A percentile compares a stretch with the other conserved stretches of the same genome.
Conservation (phyloP, 2,797 vertebrate genomes). For the Gallinago stenura region DNA sequence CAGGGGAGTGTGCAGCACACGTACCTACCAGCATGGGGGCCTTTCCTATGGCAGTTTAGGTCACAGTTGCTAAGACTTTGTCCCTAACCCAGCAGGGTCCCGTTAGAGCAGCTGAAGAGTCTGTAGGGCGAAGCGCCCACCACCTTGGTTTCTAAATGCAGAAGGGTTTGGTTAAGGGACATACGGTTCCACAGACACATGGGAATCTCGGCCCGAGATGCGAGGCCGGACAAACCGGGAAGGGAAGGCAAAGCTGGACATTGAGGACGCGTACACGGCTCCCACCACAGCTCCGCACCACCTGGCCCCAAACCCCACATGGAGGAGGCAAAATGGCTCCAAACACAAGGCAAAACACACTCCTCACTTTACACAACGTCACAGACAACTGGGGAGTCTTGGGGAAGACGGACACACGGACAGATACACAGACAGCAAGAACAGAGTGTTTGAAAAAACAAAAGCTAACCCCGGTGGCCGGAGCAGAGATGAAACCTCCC, state of each 20-base stretch:
- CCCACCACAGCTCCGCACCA: background rate
- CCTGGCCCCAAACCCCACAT: background rate
- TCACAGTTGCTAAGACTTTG: background rate
- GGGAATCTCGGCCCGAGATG: background rate
- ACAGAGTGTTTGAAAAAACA: background rate
- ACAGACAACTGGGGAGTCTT: background rate
- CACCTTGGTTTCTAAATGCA: background rate
- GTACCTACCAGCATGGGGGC: background rate
- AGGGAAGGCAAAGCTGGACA: background rate
- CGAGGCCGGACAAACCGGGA: background rate
- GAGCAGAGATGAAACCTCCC: constrained; percentile 46
- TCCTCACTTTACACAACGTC: background rate
- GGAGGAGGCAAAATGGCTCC: background rate
- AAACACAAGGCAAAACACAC: background rate
- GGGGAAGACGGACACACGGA: background rate
- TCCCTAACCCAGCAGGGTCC: background rate
- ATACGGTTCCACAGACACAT: background rate
- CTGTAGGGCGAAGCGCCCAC: background rate
- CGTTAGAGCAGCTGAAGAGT: background rate
- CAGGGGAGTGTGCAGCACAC: background rate
- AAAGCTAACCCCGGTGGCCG: background rate
- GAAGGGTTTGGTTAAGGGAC: background rate
- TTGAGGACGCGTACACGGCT: background rate
- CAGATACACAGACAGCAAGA: constrained; percentile 22
- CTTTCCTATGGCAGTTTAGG: background rate